phyloP scores from a whole-genome alignment of 2,888 invertebrate species.

The Phaedon cochleariae region DNA sequence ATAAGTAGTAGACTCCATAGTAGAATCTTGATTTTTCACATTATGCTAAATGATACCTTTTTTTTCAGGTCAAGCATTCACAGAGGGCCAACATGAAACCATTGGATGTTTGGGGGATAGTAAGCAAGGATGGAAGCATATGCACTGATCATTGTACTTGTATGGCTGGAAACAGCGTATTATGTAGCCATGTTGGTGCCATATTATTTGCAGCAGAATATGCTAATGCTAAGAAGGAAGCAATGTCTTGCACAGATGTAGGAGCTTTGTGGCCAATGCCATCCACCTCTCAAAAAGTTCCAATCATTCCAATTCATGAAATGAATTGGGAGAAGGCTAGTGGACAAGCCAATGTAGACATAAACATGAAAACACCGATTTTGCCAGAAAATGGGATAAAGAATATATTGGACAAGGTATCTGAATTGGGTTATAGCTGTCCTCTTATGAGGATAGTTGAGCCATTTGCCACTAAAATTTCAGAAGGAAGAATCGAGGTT shows the following conservation, averaged over 20 bases:
- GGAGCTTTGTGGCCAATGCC: slow-evolving; percentile 17
- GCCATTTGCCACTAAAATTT: too few species aligned
- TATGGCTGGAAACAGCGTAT: slow-evolving; percentile 34
- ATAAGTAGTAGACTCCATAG: too few species aligned
- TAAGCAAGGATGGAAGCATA: slow-evolving; percentile 26
- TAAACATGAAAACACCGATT: background rate
- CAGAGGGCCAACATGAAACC: slow-evolving; percentile 24
- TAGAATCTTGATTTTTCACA: too few species aligned
- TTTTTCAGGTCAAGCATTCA: slow-evolving; percentile 35
- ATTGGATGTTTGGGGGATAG: slow-evolving; percentile 27
- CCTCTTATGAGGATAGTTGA: slow-evolving; percentile 21
- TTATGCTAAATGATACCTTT: background rate
- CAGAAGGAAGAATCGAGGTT: too few species aligned
- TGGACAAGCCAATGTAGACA: background rate
- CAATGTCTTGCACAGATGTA: slow-evolving; percentile 20
- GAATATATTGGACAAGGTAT: slow-evolving; percentile 11
- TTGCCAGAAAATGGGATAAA: slow-evolving; percentile 1
- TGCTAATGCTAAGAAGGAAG: slow-evolving; percentile 13
- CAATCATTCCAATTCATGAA: background rate
- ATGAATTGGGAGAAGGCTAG: background rate
- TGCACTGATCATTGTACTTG: slow-evolving; percentile 29
- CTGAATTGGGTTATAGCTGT: background rate
- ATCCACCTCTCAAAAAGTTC: slow-evolving; percentile 3
- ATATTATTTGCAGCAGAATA: slow-evolving; percentile 21
- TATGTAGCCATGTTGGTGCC: slow-evolving; percentile 32